Conservation (phyloP, 2,888 invertebrate genomes). For the Luffia ferchaultella region DNA sequence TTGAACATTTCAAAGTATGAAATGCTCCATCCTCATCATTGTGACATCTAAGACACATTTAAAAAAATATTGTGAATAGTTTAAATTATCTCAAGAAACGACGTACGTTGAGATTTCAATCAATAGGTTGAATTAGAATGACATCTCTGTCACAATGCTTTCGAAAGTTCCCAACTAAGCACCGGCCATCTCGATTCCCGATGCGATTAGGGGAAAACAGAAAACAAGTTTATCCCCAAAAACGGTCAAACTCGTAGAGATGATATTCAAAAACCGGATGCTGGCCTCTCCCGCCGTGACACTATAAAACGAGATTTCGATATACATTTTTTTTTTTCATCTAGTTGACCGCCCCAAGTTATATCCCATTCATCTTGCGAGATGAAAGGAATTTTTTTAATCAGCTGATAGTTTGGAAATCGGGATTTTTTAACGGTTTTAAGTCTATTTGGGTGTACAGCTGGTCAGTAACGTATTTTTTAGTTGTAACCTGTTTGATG, state of each 20-base stretch:
- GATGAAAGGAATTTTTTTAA: constrained; percentile 47
- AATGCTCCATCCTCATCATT: too few species aligned
- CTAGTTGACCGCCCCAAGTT: constrained; percentile 36
- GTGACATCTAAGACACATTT: too few species aligned
- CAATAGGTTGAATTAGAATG: too few species aligned
- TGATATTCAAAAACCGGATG: constrained; percentile 60
- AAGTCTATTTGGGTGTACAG: constrained; percentile 42
- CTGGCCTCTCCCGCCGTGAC: constrained; percentile 51
- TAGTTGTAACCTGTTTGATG: constrained; percentile 52
- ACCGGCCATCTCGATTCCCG: constrained; percentile 17
- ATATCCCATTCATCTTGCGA: constrained; percentile 42
- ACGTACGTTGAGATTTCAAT: too few species aligned
- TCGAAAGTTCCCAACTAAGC: too few species aligned
- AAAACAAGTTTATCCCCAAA: constrained; percentile 56
- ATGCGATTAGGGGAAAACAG: constrained; percentile 28
- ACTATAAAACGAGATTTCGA: constrained; percentile 33
- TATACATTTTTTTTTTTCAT: background rate
- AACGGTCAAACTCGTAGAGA: constrained; percentile 48
- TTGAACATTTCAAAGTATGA: too few species aligned
- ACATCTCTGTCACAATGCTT: too few species aligned
- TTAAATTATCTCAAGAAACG: too few species aligned
- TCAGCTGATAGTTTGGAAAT: constrained; percentile 42
- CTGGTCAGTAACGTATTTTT: too few species aligned
- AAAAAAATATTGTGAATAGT: too few species aligned
- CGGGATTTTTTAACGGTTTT: constrained; percentile 39